Base-by-base conservation (phyloP, 2,888 invertebrate genomes). In the Drosophila recens region DNA sequence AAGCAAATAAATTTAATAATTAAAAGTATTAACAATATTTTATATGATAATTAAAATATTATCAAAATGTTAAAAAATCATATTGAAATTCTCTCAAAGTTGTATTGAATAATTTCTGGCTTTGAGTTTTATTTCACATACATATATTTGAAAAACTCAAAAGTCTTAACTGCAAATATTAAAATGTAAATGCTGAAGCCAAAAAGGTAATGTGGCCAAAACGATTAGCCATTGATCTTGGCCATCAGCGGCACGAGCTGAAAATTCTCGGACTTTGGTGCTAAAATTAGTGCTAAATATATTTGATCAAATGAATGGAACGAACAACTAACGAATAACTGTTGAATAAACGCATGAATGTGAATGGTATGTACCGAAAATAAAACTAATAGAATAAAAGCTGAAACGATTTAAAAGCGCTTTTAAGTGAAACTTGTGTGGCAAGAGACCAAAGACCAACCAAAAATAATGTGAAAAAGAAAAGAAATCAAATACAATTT, bases 151-250 rank as follows among this genome's bases (percentile, higher is more conserved):
- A 13, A 34, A 20, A 20, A 5, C 13, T 34, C 13, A 1, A 15
- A 30, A 10, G 4, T 30, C 5, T 2, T 30, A 5, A 9, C 13
- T 9, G 9, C 15, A 43, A 30, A 9, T n/a, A 48, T 30, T 15
- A 5, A 36, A 36, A 34, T 17, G 11, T n/a, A 20, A 56, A 30
- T 11, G 30, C 43, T 33, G 11, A n/a, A 11, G 3, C 30, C 33
- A 46, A 53, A 67, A 67, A 48, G 49, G 49, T 61, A 72, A 56
- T 17, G 59, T 56, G 66, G 53, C 58, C 71, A 65, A 62, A 72
- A 64, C 72, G 64, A 69, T 75, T 86, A 82, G 79, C 76, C 89
- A 86, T 90, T 84, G 83, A 84, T 84, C 83, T 84, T 84, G 83
- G 90, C 90, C 71, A 82, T 67, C 71, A 38, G 45, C 33, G 62